Conservation (phyloP, 2,113 vertebrate species). For the Hylia prasina region DNA sequence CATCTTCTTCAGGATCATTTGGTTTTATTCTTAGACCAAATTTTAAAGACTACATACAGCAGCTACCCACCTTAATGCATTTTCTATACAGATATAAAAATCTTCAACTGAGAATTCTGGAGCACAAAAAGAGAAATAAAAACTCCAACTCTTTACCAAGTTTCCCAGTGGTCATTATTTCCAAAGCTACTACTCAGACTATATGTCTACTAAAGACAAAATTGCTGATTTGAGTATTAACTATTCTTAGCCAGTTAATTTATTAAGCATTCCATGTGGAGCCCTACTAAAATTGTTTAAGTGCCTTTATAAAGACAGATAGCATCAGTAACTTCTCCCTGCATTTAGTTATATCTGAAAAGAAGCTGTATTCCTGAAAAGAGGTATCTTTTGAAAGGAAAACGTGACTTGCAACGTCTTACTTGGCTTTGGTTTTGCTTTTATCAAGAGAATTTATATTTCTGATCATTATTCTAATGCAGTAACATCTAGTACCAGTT, state of each 20-base stretch:
- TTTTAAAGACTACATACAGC: background rate
- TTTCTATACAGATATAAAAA: background rate
- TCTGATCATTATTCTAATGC: background rate
- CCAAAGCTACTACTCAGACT: background rate
- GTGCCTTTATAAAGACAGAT: background rate
- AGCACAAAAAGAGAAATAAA: background rate
- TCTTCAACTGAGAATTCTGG: background rate
- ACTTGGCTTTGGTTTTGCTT: background rate
- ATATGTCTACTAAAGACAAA: background rate
- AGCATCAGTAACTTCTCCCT: background rate
- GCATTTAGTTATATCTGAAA: background rate
- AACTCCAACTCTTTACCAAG: background rate
- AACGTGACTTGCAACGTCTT: background rate
- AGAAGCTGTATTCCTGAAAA: background rate
- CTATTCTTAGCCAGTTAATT: background rate
- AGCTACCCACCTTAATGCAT: background rate
- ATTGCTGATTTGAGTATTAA: background rate
- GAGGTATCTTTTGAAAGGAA: background rate
- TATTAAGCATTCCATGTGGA: background rate
- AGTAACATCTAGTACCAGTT: background rate
- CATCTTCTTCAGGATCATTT: slow-evolving; percentile 45
- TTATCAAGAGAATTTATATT: background rate
- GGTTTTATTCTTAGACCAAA: slow-evolving; percentile 8
- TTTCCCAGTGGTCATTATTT: background rate
- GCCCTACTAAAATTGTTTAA: background rate